Percentiles rank a stretch among this genome's conserved stretches.
These are phyloP conservation scores for Condylostylus longicornis DNA, from an alignment of 1,140 invertebrate genomes.

Conservation along the genomic window DNA sequence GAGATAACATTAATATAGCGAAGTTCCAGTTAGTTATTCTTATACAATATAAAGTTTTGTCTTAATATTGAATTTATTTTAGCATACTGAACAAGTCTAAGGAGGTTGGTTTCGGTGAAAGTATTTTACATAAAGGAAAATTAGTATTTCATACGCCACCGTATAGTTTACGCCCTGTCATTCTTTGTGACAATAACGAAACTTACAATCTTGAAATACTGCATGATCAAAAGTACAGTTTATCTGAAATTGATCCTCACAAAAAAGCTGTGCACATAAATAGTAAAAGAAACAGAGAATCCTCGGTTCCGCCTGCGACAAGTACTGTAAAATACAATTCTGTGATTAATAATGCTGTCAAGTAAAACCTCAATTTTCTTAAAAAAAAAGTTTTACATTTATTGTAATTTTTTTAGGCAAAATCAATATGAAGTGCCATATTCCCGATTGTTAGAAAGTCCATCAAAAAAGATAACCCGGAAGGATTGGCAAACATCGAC, in stretches of 20 bases:
- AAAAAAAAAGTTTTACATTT: not conserved
- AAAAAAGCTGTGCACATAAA: no score
- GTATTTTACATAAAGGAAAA: conserved; percentile 72
- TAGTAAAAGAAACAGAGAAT: no score
- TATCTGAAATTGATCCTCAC: no score
- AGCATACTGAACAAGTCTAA: conserved; percentile 35
- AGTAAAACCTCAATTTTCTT: not conserved
- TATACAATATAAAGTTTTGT: not conserved
- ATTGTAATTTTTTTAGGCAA: conserved; percentile 10
- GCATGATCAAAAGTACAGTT: no score
- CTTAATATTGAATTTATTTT: not conserved
- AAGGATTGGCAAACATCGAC: conserved; percentile 27
- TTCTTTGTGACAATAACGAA: conserved; percentile 48
- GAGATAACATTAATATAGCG: conserved; percentile 69
- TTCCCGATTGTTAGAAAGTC: conserved; percentile 55
- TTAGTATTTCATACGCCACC: conserved; percentile 83
- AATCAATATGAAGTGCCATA: conserved; percentile 56
- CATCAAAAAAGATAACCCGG: conserved; percentile 22
- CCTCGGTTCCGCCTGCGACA: no score
- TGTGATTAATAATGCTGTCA: not conserved
- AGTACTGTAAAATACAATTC: no score
- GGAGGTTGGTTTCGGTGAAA: conserved; percentile 77
- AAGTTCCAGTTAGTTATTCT: conserved; percentile 42
- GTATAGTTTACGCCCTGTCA: conserved; percentile 64
- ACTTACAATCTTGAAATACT: no score